Evolutionary conservation across 2,113 vertebrate genomes (phyloP), one percentile per base, ranked within the genome.

Genomic region (Leiothrix lutea): DNA sequence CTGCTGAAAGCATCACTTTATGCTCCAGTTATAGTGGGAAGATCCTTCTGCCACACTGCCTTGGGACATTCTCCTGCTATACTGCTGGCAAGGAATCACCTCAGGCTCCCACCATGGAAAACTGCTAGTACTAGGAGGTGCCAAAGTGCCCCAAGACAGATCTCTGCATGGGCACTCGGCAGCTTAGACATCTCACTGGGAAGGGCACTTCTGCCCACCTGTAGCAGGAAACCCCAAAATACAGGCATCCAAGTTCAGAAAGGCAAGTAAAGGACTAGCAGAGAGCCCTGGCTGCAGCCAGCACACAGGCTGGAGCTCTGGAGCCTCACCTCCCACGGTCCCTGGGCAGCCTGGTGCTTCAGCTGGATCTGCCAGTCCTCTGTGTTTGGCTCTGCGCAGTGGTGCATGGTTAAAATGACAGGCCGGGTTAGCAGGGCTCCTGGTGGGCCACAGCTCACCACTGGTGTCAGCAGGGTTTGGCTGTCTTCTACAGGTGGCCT

Each of bases 301-400:
- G 22, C 18, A 7, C 33, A 14, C 16, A 48, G 36, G 19, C 45
- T 66, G 42, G 16, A 70, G 83, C 35, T 70, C 60, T 7, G 5
- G 16, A 94, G 20, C 53, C 97, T 99, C 90, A 99, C 99, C 99
- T 99, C 99, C 99, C 99, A 99, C 0, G 98, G 98, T 65, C 98
- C 98, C 93, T 99, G 98, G 33, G 97, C 86, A 65, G 98, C 94
- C 74, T 99, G 99, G 95, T 98, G 99, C 98, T 99, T 99, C 80
- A 99, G 98, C 97, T 99, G 98, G 75, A 99, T 99, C 92, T 99
- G 98, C 99, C 99, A 99, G 96, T 99, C 99, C 42, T 99, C 99
- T 0, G 98, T 98, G 80, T 98, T 98, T 2, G 98, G 98, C 64
- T 99, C 99, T 14, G 99, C 98, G 0, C 99, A 99, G 97, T 99